Evolutionary conservation across 2,888 invertebrate species (phyloP).

Genomic region (Cyaniris semiargus): DNA sequence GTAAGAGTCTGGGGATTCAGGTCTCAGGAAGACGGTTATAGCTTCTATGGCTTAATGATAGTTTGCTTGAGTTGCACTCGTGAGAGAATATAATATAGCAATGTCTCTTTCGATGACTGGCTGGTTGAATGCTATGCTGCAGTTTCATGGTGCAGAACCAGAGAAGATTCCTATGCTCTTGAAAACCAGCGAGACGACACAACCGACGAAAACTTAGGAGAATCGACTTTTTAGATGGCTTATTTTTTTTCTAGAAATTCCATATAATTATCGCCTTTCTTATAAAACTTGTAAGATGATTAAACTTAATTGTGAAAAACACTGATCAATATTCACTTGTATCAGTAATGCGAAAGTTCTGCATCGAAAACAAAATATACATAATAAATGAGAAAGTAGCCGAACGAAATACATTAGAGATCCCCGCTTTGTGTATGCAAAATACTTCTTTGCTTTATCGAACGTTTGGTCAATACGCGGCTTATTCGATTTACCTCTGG

Average conservation of each 20-base stretch:
- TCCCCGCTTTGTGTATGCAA: conserved; percentile 26
- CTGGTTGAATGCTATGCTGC: no score
- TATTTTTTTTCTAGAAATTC: no score
- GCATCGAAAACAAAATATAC: not conserved
- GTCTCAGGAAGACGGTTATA: not conserved
- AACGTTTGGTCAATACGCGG: conserved; percentile 53
- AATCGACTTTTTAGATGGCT: no score
- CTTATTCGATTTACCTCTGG: conserved; percentile 50
- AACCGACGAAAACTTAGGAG: no score
- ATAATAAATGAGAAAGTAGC: conserved; percentile 2
- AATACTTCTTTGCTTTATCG: conserved; percentile 43
- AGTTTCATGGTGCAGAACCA: no score
- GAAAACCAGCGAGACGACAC: no score
- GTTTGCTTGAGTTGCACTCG: not conserved
- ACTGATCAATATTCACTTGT: not conserved
- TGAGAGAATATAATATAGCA: not conserved
- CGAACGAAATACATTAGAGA: conserved; percentile 28
- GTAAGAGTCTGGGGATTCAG: conserved; percentile 9
- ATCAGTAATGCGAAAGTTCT: not conserved
- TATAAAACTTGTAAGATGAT: not conserved
- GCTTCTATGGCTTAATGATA: not conserved
- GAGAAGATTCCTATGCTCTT: no score
- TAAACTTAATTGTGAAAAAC: not conserved
- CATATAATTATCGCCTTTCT: not conserved
- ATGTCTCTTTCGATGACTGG: no score